phyloP scores from a whole-genome alignment of 2,888 invertebrate genomes.

The Antitype chi region DNA sequence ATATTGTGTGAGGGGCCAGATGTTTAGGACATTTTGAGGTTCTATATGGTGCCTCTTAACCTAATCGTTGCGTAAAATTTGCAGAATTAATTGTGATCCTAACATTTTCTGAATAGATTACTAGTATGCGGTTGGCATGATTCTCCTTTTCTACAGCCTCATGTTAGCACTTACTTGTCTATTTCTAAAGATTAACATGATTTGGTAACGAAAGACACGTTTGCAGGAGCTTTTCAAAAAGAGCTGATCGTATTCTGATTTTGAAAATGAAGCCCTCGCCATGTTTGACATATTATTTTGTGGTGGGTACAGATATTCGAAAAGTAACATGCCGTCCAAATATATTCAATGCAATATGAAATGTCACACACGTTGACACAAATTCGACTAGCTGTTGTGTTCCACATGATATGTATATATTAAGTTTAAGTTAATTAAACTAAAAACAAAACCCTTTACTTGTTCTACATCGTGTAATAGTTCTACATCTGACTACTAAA shows the following conservation, averaged over 20 bases:
- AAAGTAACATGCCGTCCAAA: too few species aligned
- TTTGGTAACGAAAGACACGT: not conserved
- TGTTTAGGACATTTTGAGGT: conserved; percentile 37
- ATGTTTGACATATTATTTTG: too few species aligned
- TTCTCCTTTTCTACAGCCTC: not conserved
- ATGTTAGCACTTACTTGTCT: not conserved
- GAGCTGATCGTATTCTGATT: not conserved
- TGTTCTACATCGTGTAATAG: too few species aligned
- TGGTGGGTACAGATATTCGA: too few species aligned
- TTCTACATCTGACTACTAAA: not conserved
- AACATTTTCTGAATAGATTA: not conserved
- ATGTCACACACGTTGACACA: too few species aligned
- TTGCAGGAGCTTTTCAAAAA: not conserved
- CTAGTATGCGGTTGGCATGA: not conserved
- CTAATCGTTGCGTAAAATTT: not conserved
- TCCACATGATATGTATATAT: too few species aligned
- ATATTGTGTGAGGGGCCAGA: conserved; percentile 44
- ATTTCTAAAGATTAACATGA: too few species aligned
- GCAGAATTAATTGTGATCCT: not conserved
- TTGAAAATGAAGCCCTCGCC: not conserved
- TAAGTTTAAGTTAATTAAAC: too few species aligned
- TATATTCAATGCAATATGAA: too few species aligned
- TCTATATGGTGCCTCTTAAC: not conserved
- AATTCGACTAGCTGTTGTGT: too few species aligned
- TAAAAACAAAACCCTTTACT: not conserved